Conservation (phyloP, 2,113 vertebrate species). For the Haplochromis vanheusdeni region DNA sequence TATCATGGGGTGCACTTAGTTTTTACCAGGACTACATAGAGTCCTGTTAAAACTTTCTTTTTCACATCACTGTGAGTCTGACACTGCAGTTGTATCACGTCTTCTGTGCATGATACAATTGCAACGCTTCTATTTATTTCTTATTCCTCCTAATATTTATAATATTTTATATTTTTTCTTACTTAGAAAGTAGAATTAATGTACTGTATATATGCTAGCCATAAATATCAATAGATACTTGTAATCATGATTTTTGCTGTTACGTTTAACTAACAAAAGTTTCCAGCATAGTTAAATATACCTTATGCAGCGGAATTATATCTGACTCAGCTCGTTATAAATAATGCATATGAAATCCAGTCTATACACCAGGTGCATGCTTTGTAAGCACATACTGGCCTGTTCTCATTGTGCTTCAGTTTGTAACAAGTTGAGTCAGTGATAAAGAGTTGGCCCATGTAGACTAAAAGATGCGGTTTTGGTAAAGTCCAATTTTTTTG, state of each 20-base stretch:
- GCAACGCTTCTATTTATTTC: neutral
- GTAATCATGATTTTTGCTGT: neutral
- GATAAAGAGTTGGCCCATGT: constrained; percentile 39
- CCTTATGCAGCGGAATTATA: neutral
- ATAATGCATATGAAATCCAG: neutral
- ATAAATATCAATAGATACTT: neutral
- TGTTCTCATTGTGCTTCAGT: constrained; percentile 9
- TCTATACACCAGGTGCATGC: constrained; percentile 26
- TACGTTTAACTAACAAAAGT: neutral
- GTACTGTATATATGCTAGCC: neutral
- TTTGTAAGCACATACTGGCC: neutral
- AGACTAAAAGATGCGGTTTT: constrained; percentile 17
- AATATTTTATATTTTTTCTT: neutral
- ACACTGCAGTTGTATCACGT: neutral
- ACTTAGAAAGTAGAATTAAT: neutral
- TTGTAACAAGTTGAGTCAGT: constrained; percentile 28
- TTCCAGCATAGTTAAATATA: neutral
- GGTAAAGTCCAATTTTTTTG: constrained; percentile 11
- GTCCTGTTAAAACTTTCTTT: neutral
- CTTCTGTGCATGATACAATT: neutral
- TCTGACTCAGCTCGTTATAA: neutral
- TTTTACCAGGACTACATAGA: neutral
- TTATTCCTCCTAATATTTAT: neutral
- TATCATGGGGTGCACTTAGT: neutral
- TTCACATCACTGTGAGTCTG: neutral